Conservation (phyloP, 2,888 invertebrate genomes). For the Cacoxenus indagator region DNA sequence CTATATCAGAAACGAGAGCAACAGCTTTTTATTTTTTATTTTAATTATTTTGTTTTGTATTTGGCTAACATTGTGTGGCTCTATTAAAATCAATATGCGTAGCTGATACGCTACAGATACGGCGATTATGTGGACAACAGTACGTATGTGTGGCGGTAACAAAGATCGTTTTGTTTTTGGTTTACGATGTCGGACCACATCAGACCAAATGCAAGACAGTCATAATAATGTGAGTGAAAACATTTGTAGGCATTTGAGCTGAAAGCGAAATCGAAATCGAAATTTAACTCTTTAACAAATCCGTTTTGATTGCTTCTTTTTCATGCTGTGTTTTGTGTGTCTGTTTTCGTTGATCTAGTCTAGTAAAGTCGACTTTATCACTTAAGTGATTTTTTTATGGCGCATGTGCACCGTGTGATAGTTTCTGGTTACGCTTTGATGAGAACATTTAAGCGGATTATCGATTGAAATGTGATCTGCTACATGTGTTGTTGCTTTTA, state of each 20-base stretch:
- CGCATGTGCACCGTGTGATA: neutral
- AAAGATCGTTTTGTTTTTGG: neutral
- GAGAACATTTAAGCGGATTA: neutral
- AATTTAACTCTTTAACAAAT: neutral
- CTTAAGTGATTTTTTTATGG: slow-evolving; percentile 9
- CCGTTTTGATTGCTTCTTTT: neutral
- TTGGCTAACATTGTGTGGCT: slow-evolving; percentile 22
- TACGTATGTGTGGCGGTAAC: neutral
- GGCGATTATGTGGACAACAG: neutral
- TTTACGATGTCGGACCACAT: neutral
- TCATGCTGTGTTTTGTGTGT: neutral
- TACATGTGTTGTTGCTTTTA: neutral
- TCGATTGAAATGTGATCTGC: neutral
- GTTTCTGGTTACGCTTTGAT: slow-evolving; percentile 4
- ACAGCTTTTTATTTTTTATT: neutral
- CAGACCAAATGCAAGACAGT: too few species aligned
- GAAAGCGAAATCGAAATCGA: neutral
- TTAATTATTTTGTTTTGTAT: slow-evolving; percentile 9
- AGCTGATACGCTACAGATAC: neutral
- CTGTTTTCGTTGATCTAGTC: neutral
- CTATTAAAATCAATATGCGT: slow-evolving; percentile 28
- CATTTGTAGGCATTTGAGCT: neutral
- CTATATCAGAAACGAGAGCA: slow-evolving; percentile 10
- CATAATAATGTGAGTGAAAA: too few species aligned
- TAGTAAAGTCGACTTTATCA: neutral